A percentile compares a stretch with the other conserved stretches of the same genome.
phyloP scores from a whole-genome alignment of 1,140 invertebrate species.

The Battus philenor region DNA sequence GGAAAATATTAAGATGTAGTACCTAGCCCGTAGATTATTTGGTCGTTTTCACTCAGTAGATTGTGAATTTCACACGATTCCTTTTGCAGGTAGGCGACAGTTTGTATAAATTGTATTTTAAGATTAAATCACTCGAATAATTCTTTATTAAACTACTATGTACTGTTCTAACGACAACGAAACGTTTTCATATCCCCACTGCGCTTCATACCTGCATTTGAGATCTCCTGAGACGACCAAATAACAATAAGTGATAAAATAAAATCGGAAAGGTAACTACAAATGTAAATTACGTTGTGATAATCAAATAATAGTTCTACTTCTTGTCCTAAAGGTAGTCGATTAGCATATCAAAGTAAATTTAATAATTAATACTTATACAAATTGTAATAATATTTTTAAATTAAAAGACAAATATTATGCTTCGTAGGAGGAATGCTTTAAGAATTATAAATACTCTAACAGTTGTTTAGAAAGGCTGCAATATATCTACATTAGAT shows the following conservation, averaged over 20 bases:
- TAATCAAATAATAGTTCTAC: conserved; percentile 30
- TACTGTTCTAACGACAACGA: conserved; percentile 12
- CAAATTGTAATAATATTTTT: conserved; percentile 18
- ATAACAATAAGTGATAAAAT: conserved; percentile 9
- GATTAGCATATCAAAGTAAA: conserved; percentile 43
- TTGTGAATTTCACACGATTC: no score
- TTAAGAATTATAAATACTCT: no score
- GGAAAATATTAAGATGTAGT: conserved; percentile 89
- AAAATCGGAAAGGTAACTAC: conserved; percentile 45
- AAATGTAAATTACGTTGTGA: conserved; percentile 43
- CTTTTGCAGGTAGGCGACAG: no score
- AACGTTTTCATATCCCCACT: background rate
- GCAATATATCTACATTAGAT: no score
- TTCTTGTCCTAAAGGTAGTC: conserved; percentile 27
- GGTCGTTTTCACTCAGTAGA: conserved; percentile 67
- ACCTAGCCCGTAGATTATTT: conserved; percentile 72
- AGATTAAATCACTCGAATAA: no score
- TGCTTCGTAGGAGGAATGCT: no score
- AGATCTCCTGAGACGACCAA: conserved; percentile 15
- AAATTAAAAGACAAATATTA: no score
- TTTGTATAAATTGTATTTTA: no score
- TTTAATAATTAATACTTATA: conserved; percentile 19
- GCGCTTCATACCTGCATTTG: background rate
- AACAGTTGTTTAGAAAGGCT: no score
- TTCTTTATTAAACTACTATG: no score